Percentiles rank a stretch among this genome's conserved stretches.
phyloP scores from a whole-genome alignment of 2,888 invertebrate genomes.

The Margaritifera margaritifera region DNA sequence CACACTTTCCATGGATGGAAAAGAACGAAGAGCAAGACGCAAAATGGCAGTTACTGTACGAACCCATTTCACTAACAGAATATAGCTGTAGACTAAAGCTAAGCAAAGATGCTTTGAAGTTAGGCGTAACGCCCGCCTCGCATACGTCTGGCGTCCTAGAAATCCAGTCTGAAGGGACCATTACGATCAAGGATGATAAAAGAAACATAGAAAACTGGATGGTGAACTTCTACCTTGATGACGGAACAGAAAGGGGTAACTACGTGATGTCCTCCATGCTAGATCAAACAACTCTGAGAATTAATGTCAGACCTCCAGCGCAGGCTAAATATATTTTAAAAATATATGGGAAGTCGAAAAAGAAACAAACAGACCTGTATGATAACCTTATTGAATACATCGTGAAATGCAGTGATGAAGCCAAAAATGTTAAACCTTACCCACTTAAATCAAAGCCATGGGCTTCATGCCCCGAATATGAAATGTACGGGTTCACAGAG shows the following conservation, averaged over 20 bases:
- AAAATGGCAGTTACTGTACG: conserved; percentile 34
- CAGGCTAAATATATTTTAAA: conserved; percentile 15
- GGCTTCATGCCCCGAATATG: conserved; percentile 13
- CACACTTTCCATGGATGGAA: conserved; percentile 36
- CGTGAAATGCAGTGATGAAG: conserved; percentile 10
- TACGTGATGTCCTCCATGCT: not conserved
- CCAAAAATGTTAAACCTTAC: not conserved
- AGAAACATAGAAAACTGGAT: too few relatives aligned
- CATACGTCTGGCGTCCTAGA: conserved; percentile 8
- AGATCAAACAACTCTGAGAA: conserved; percentile 2
- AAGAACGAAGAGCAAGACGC: conserved; percentile 18
- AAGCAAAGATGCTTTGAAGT: conserved; percentile 5
- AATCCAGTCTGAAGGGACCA: conserved; percentile 4
- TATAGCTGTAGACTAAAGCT: conserved; percentile 18
- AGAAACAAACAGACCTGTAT: conserved; percentile 7
- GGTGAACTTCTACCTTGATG: too few relatives aligned
- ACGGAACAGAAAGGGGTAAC: too few relatives aligned
- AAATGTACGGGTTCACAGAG: conserved; percentile 14
- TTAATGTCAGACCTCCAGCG: conserved; percentile 13
- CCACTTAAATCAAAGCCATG: conserved; percentile 13
- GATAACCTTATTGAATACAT: conserved; percentile 12
- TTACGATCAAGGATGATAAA: conserved; percentile 3
- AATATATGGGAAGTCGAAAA: conserved; percentile 14
- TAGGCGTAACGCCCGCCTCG: conserved; percentile 8
- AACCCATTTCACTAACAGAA: conserved; percentile 18